These are phyloP conservation scores for Psettodes erumei DNA, from an alignment of 2,113 vertebrate species.

Conservation along the genomic window DNA sequence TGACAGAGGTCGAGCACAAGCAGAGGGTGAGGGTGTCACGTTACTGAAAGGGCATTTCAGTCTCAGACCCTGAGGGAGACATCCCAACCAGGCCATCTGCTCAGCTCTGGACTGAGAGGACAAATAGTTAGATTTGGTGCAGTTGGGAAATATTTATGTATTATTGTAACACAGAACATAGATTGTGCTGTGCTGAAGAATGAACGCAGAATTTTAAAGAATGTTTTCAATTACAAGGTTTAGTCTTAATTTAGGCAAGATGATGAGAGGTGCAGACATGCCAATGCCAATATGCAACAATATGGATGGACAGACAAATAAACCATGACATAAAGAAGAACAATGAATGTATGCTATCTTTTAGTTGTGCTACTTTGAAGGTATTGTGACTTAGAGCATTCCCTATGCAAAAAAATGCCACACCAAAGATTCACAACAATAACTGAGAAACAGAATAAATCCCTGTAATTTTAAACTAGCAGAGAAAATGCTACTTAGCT, in stretches of 20 bases:
- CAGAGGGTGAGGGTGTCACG: constrained; percentile 47
- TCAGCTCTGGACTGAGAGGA: constrained; percentile 12
- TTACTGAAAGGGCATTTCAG: constrained; percentile 49
- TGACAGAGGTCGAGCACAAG: background rate
- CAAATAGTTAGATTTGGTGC: constrained; percentile 26
- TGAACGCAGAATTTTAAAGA: background rate
- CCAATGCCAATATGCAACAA: background rate
- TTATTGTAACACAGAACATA: background rate
- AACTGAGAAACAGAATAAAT: background rate
- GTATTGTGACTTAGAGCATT: background rate
- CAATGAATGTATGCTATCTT: background rate
- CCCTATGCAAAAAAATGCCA: constrained; percentile 16
- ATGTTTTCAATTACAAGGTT: background rate
- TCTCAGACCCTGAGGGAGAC: constrained; percentile 34
- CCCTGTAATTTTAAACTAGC: background rate
- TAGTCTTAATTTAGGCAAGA: background rate
- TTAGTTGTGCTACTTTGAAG: background rate
- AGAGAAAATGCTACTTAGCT: constrained; percentile 10
- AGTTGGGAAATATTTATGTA: constrained; percentile 12
- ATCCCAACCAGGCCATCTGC: constrained; percentile 51
- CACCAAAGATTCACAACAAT: background rate
- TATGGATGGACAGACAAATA: background rate
- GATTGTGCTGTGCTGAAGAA: background rate
- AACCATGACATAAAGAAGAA: background rate
- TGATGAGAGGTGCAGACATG: background rate